These are phyloP conservation scores for Stenolophus ochropezus DNA, from an alignment of 2,888 invertebrate genomes.

Conservation along the genomic window DNA sequence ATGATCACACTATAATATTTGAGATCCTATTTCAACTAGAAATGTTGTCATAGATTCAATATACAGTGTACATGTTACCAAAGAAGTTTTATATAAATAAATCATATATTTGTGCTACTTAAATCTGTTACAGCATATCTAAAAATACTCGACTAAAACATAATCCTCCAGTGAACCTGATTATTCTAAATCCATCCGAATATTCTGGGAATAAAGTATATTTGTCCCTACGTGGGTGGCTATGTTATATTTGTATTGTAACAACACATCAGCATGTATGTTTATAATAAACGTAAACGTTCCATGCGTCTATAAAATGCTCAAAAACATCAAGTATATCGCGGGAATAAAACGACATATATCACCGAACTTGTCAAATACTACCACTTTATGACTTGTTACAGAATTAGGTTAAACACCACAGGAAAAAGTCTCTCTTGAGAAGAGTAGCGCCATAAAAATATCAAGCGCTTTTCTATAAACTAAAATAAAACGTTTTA, in stretches of 20 bases:
- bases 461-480: too few species aligned
- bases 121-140: neutral
- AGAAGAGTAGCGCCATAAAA: neutral
- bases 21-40: too few species aligned
- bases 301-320: conserved; percentile 14
- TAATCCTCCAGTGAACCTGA: neutral
- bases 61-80: too few species aligned
- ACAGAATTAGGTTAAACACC: neutral
- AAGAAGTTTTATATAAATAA: too few species aligned
- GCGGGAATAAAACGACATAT: neutral
- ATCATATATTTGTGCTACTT: neutral
- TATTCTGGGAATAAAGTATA: neutral
- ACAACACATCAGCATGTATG: neutral
- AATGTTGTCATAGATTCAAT: too few species aligned
- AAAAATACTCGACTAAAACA: neutral
- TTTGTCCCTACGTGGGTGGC: conserved; percentile 13
- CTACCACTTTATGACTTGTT: neutral
- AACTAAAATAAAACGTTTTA: too few species aligned
- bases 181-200: neutral
- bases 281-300: conserved; percentile 34
- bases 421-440: neutral
- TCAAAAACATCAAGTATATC: conserved; percentile 16
- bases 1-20: too few species aligned
- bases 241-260: conserved; percentile 16
- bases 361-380: neutral